Evolutionary conservation across 2,888 invertebrate species (phyloP), one percentile per base, ranked within the genome.

Genomic region (Scaptomyza reducta): DNA sequence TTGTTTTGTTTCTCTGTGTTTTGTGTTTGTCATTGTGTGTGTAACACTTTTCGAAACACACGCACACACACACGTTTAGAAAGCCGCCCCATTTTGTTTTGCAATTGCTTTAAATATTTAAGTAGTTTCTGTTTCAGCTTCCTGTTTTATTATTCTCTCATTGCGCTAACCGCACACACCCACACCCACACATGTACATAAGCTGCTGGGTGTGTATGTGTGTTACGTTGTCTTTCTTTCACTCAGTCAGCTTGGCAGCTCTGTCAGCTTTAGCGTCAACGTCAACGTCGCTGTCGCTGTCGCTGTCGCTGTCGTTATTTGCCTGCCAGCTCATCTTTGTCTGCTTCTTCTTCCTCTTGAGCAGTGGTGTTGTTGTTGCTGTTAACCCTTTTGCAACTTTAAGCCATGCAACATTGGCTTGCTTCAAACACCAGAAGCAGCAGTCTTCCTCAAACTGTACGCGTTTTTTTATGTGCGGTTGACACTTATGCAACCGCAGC

Each of bases 21-120:
- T 35, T 66, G 42, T 56, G 25, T 22, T 42, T 60, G 49, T 6
- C 50, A 65, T 66, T 67, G 50, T 61, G 61, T n/a, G 56, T 72
- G 47, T 46, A 25, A 68, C 63, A 45, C 57, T 46, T 47, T 41
- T 18, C 14, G 13, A 22, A 10, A 45, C 35, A 45, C 56, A 49
- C 16, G 47, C 47, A 41, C 46, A 38, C 10, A 51, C 53, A 41
- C 41, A 27, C 35, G 40, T 40, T 22, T 11, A 11, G 9, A 57
- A 6, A 53, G 35, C 56, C 55, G 51, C 47, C 47, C 47, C 14
- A 25, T 60, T 75, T 9, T 31, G 31, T 31, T 66, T 51, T 69
- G 74, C 81, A 76, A 82, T 80, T 79, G 81, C 76, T 78, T 87
- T 82, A 76, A 82, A 82, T 82, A 82, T 86, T 82, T 84, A 74